These are phyloP conservation scores for Dorcus hopei DNA, from an alignment of 2,888 invertebrate genomes.

Conservation along the genomic window DNA sequence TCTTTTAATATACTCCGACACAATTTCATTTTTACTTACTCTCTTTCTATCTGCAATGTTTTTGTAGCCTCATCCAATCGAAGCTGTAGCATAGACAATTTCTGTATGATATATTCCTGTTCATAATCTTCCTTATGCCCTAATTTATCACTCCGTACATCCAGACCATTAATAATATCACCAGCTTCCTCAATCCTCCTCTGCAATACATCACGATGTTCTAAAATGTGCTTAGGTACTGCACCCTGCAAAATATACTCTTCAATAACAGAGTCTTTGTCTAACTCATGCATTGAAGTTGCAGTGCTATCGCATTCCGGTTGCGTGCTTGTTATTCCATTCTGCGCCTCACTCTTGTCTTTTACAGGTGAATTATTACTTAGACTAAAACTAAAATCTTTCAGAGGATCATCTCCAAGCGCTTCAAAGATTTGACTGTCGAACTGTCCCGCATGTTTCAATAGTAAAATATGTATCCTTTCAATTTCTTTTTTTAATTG, in stretches of 20 bases:
- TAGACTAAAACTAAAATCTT: conserved; percentile 44
- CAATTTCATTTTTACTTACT: conserved; percentile 54
- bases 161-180: conserved; percentile 48
- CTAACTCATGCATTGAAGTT: conserved; percentile 33
- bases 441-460: conserved; percentile 70
- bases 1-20: no score
- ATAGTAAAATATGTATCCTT: conserved; percentile 64
- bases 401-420: conserved; percentile 49
- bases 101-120: conserved; percentile 60
- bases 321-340: conserved; percentile 39
- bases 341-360: conserved; percentile 33
- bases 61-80: conserved; percentile 72
- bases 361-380: conserved; percentile 37
- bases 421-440: conserved; percentile 56
- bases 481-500: conserved; percentile 79
- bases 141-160: conserved; percentile 30
- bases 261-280: conserved; percentile 48
- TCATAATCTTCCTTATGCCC: conserved; percentile 52
- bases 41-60: conserved; percentile 68
- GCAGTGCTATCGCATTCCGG: conserved; percentile 46
- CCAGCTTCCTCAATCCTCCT: conserved; percentile 41
- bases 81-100: conserved; percentile 64
- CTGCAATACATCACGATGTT: conserved; percentile 40
- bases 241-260: conserved; percentile 65
- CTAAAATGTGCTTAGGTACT: conserved; percentile 58